Percentiles rank a stretch among this genome's conserved stretches.
phyloP scores from a whole-genome alignment of 2,888 invertebrate species.

The Hypena proboscidalis region DNA sequence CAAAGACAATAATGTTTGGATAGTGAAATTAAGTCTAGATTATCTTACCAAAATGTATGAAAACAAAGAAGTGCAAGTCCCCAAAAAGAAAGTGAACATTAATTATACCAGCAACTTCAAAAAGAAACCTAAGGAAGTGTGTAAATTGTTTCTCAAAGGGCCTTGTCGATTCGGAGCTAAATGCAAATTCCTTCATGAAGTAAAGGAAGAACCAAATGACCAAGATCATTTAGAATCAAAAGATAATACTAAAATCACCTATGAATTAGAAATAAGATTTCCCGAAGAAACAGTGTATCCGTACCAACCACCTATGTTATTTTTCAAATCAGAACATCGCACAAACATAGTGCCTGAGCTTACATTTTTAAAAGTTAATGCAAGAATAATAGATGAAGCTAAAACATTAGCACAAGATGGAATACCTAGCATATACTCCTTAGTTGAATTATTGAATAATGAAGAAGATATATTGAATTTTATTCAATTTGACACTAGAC shows the following conservation, averaged over 20 bases:
- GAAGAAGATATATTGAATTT: slow-evolving; percentile 87
- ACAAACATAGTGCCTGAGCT: slow-evolving; percentile 86
- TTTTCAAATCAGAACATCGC: slow-evolving; percentile 87
- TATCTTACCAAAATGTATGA: slow-evolving; percentile 86
- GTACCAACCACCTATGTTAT: slow-evolving; percentile 89
- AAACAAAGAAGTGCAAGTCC: slow-evolving; percentile 77
- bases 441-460: slow-evolving; percentile 89
- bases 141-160: slow-evolving; percentile 87
- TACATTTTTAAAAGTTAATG: slow-evolving; percentile 87
- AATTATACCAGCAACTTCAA: slow-evolving; percentile 69
- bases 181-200: slow-evolving; percentile 90
- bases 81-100: slow-evolving; percentile 70
- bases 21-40: slow-evolving; percentile 87
- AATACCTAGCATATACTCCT: slow-evolving; percentile 89
- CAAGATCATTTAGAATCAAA: slow-evolving; percentile 52
- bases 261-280: slow-evolving; percentile 91
- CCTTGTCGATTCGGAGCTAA: slow-evolving; percentile 90
- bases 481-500: slow-evolving; percentile 82
- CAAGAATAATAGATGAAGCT: slow-evolving; percentile 89
- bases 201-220: slow-evolving; percentile 62
- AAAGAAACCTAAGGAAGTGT: slow-evolving; percentile 84
- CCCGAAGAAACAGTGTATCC: slow-evolving; percentile 89
- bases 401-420: slow-evolving; percentile 87
- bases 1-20: slow-evolving; percentile 91
- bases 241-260: slow-evolving; percentile 76